These are phyloP conservation scores for Drosophila kanekoi DNA, from an alignment of 2,888 invertebrate species.

Conservation along the genomic window DNA sequence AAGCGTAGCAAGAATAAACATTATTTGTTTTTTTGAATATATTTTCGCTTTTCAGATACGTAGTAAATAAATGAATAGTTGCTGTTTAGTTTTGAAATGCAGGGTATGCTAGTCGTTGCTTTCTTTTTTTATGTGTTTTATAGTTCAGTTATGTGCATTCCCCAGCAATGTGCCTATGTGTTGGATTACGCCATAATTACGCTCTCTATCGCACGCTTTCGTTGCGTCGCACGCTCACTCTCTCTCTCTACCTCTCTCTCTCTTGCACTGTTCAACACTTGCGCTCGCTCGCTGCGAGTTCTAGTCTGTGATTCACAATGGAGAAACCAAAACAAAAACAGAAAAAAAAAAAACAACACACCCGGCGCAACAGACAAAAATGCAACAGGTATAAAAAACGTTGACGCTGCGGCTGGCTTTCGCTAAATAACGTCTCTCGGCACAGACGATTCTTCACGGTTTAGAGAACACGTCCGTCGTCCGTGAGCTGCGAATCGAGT, in stretches of 20 bases:
- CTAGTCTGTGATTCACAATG: slow-evolving; percentile 28
- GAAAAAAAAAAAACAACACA: slow-evolving; percentile 30
- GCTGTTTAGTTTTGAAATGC: not conserved
- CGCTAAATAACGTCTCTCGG: not conserved
- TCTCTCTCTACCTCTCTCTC: slow-evolving; percentile 1
- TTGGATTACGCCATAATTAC: slow-evolving; percentile 45
- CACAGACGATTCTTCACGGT: slow-evolving; percentile 21
- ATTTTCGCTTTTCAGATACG: too few species aligned
- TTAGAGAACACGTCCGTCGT: slow-evolving; percentile 62
- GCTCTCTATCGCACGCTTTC: not conserved
- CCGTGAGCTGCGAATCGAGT: slow-evolving; percentile 65
- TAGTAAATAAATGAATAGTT: too few species aligned
- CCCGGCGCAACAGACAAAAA: slow-evolving; percentile 38
- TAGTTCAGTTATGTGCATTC: slow-evolving; percentile 16
- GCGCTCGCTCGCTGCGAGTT: slow-evolving; percentile 10
- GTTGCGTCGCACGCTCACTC: not conserved
- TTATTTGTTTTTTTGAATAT: too few species aligned
- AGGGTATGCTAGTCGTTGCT: slow-evolving; percentile 32
- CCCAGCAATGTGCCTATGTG: slow-evolving; percentile 8
- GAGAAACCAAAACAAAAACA: slow-evolving; percentile 37
- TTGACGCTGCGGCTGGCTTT: slow-evolving; percentile 7
- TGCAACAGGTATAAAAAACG: slow-evolving; percentile 49
- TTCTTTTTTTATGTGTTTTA: not conserved
- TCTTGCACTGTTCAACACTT: slow-evolving; percentile 1
- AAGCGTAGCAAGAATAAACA: too few species aligned